Evolutionary conservation across 2,113 vertebrate genomes (phyloP).

Genomic region (Ranitomeya variabilis): DNA sequence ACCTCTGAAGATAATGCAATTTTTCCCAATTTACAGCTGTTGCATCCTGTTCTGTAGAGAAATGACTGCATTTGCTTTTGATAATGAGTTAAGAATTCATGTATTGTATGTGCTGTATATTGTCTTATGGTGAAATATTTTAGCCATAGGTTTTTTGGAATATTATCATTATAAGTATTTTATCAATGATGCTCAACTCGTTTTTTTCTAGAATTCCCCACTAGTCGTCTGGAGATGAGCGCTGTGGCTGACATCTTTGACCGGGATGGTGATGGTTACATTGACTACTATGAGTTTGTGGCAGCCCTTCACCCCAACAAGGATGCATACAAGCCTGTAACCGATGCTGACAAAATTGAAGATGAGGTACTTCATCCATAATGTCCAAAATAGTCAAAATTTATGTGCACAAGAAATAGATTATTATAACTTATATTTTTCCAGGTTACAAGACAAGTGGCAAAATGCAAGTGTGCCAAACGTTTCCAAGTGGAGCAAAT

Average conservation of each 20-base stretch:
- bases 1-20: neutral
- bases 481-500: conserved; percentile 99
- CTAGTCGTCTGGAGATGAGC: conserved; percentile 96
- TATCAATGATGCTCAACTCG: neutral
- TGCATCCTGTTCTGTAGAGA: neutral
- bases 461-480: conserved; percentile 98
- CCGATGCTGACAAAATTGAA: conserved; percentile 98
- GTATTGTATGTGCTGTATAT: too few relatives aligned
- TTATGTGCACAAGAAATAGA: neutral
- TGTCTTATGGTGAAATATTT: too few relatives aligned
- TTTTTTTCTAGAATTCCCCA: conserved; percentile 85
- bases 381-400: neutral
- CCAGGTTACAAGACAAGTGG: conserved; percentile 96
- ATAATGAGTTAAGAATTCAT: neutral
- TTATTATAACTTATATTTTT: conserved; percentile 53
- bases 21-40: neutral
- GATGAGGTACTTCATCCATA: conserved; percentile 83
- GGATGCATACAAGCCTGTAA: conserved; percentile 95
- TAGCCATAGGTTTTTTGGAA: too few relatives aligned
- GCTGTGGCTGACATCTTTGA: conserved; percentile 99
- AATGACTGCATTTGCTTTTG: neutral
- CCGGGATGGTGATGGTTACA: conserved; percentile 95
- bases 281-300: conserved; percentile 98
- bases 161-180: neutral
- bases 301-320: conserved; percentile 98